Evolutionary conservation across 2,113 vertebrate species (phyloP).

Genomic region (Australoheros scitulus): DNA sequence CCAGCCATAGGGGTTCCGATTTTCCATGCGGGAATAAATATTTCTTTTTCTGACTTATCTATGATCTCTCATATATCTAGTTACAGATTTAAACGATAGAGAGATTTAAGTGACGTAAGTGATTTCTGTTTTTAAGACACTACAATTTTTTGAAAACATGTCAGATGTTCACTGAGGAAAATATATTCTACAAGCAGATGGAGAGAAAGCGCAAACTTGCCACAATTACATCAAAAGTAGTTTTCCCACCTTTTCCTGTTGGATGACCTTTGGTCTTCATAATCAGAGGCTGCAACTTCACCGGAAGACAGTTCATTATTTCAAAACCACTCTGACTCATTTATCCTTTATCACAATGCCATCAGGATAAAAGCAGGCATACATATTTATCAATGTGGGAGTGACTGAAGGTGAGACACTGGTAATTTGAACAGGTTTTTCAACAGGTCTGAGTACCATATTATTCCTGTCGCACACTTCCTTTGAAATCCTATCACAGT

Average conservation of each 20-base stretch:
- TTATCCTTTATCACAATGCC: not conserved
- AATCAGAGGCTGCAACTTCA: not conserved
- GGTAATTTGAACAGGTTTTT: not conserved
- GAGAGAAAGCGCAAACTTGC: not conserved
- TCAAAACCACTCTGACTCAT: not conserved
- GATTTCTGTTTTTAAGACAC: not conserved
- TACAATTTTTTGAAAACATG: not conserved
- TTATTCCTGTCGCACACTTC: not conserved
- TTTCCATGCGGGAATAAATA: not conserved
- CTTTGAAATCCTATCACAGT: not conserved
- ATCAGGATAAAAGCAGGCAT: not conserved
- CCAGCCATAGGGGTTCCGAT: not conserved
- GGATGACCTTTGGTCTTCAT: not conserved
- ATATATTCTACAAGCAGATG: not conserved
- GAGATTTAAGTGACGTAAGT: accelerated
- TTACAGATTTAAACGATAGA: too few relatives aligned
- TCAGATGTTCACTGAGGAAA: not conserved
- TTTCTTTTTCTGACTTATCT: not conserved
- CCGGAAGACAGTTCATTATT: not conserved
- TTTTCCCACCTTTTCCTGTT: not conserved
- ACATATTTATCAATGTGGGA: not conserved
- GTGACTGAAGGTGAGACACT: not conserved
- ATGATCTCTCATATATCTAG: too few relatives aligned
- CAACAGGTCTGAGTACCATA: not conserved
- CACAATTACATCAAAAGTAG: accelerated